A percentile compares a stretch with the other conserved stretches of the same genome.
These are phyloP conservation scores for Drosophila antonietae DNA, from an alignment of 2,888 invertebrate genomes.

Conservation along the genomic window DNA sequence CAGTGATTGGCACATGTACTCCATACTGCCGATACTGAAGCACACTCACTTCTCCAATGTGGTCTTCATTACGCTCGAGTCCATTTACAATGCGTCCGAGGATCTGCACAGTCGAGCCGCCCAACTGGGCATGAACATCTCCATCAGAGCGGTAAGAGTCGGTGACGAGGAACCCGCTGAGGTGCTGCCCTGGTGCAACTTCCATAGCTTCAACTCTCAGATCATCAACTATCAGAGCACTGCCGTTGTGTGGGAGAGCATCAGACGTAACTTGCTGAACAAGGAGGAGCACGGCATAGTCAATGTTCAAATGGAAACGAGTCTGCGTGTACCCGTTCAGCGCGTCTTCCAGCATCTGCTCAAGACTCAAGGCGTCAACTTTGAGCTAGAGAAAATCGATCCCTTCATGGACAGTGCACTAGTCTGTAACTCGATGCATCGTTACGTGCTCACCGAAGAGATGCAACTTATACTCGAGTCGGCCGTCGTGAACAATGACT, in stretches of 20 bases:
- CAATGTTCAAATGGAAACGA: conserved; percentile 58
- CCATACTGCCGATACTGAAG: conserved; percentile 75
- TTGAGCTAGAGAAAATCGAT: conserved; percentile 52
- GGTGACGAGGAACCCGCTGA: conserved; percentile 30
- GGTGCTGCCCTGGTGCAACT: conserved; percentile 63
- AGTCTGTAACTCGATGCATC: conserved; percentile 76
- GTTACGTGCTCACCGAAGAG: conserved; percentile 64
- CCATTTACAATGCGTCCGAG: conserved; percentile 69
- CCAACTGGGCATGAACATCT: conserved; percentile 54
- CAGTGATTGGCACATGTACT: conserved; percentile 76
- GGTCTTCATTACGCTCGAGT: conserved; percentile 71
- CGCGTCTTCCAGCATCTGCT: conserved; percentile 54
- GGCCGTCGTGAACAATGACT: conserved; percentile 51
- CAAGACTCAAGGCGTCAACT: conserved; percentile 51
- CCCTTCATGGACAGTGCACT: conserved; percentile 55
- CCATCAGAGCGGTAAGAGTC: conserved; percentile 50
- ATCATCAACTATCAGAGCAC: conserved; percentile 53
- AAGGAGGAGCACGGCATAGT: conserved; percentile 32
- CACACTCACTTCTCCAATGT: conserved; percentile 65
- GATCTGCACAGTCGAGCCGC: conserved; percentile 36
- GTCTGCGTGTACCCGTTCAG: conserved; percentile 41
- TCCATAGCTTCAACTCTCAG: conserved; percentile 51
- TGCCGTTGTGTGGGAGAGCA: conserved; percentile 62
- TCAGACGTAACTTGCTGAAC: conserved; percentile 54
- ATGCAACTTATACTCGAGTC: conserved; percentile 64